Evolutionary conservation across 2,797 vertebrate species (phyloP), one percentile per base, ranked within the genome.

Genomic region (Cryptoprocta ferox): DNA sequence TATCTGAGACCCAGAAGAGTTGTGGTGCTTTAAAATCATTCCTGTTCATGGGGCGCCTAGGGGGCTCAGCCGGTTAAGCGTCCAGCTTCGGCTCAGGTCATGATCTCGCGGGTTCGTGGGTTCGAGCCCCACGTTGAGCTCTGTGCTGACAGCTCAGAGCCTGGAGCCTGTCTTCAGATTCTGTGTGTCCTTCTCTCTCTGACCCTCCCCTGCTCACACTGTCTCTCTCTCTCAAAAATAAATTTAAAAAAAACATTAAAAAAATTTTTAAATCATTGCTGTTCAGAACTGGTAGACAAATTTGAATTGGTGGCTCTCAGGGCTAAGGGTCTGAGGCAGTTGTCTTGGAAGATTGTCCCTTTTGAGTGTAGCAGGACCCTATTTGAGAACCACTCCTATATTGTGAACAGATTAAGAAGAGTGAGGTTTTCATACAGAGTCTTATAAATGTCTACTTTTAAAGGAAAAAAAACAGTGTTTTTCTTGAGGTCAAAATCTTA

Each of bases 401-500:
- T 8, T 89, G 9, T 32, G 2, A 82, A 71, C 48, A 81, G 45
- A 86, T 86, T 92, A 65, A 90, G 76, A 91, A 70, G 4, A 94
- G 35, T 59, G 0, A 3, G 1, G 3, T 66, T n/a, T 87, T 87
- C 76, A 92, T 71, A 7, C n/a, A 16, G 61, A 76, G 18, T 73
- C 73, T 45, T 65, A 81, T 32, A 56, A 92, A 82, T 39, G 28
- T 63, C 48, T 66, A 61, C 35, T 37, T 37, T 48, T 59, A 59
- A 78, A 78, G 91, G 32, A 68, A 50, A 6, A 79, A 78, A 87
- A 73, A n/a, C 1, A 1, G 11, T 50, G 10, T 73, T 87, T 89
- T 56, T 48, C 92, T 89, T 86, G 26, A 94, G 32, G 81, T 71
- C 37, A 85, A 95, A 95, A 50, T 79, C 59, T 83, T 71, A 65